Conservation (phyloP, 2,888 invertebrate genomes). For the Metopia argyrocephala region DNA sequence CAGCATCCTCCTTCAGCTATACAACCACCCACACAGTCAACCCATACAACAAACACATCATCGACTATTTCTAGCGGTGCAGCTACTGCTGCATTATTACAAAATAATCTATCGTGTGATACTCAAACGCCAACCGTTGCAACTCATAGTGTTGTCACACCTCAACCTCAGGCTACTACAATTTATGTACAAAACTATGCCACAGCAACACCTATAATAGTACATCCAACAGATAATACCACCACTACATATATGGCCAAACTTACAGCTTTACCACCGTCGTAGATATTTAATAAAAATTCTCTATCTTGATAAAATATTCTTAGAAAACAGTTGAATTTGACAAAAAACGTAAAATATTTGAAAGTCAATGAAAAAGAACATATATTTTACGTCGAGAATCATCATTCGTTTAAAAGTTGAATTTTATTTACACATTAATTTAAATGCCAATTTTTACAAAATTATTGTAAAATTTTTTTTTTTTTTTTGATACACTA, state of each 20-base stretch:
- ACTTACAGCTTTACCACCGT: slow-evolving; percentile 63
- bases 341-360: neutral
- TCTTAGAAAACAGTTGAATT: too few species aligned
- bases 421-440: neutral
- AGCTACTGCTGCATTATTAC: slow-evolving; percentile 45
- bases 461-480: neutral
- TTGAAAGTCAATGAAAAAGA: neutral
- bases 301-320: too few species aligned
- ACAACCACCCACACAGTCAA: slow-evolving; percentile 25
- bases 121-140: slow-evolving; percentile 58
- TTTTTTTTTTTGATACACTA: neutral
- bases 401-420: neutral
- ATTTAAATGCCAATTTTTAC: neutral
- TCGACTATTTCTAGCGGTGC: slow-evolving; percentile 45
- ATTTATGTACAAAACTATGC: slow-evolving; percentile 64
- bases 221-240: slow-evolving; percentile 61
- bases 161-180: slow-evolving; percentile 60
- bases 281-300: slow-evolving; percentile 61
- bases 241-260: slow-evolving; percentile 63
- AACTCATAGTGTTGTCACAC: slow-evolving; percentile 51
- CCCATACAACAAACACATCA: slow-evolving; percentile 39
- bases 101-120: slow-evolving; percentile 58
- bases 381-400: neutral
- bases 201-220: slow-evolving; percentile 62
- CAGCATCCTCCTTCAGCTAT: slow-evolving; percentile 25